Base-by-base conservation (phyloP, 2,888 invertebrate genomes). In the Trichacis sp. region DNA sequence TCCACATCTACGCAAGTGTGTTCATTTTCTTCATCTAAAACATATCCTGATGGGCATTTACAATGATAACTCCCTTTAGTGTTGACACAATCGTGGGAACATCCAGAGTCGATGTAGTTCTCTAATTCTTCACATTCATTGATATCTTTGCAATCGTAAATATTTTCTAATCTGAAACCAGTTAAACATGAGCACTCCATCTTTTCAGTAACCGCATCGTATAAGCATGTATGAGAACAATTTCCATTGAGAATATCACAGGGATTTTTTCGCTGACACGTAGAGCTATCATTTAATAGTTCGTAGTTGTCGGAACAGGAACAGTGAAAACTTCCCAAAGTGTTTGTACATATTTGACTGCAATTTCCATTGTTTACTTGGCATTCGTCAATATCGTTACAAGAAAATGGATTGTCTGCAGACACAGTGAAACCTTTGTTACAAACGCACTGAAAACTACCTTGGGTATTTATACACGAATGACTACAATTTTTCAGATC, bases 151-250 rank as follows among this genome's bases (percentile, higher is more conserved):
- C 85, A 85, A 9, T 76, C 80, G 20, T 63, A 69, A 2, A 45
- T 36, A 55, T 78, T 77, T 33, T 70, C 72, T 17, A 88, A 74
- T 57, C 84, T 83, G 58, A 84, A 86, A 1, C 87, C 88, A 24
- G 82, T 72, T 0, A 88, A 86, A 71, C 90, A 90, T 0, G 85
- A 80, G 73, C 90, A 90, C 19, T 80, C 82, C 14, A 85, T 85
- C 0, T 19, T 19, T 3, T 68, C 70, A 14, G 82, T 80, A 11
- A 85, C 86, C 1, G 85, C 80, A 1, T 86, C 84, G 64, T 85
- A 87, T 18, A 85, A 76, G 73, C 88, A 89, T 46, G 77, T 75
- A 67, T 88, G 86, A 0, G 86, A 86, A 69, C 88, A 88, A 18
- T 85, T 84, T 3, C 79, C 79, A 18, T 81, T 80, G 19, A 77